Percentiles rank a stretch among this genome's conserved stretches.
phyloP scores from a whole-genome alignment of 2,888 invertebrate species.

The Standfussiana lucernea region DNA sequence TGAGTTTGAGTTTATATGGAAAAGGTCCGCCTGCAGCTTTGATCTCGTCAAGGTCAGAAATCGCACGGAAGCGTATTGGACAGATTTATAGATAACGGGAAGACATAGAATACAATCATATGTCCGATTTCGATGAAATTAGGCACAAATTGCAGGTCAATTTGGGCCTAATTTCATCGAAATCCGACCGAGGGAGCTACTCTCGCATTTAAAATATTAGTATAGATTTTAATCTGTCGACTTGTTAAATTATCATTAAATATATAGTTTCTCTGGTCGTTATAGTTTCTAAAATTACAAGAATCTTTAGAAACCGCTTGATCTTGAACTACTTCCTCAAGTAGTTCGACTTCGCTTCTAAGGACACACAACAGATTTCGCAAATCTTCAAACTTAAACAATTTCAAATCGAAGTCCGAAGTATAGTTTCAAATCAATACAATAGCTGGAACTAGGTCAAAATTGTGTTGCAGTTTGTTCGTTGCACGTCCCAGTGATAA shows the following conservation, averaged over 20 bases:
- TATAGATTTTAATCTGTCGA: not conserved
- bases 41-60: not conserved
- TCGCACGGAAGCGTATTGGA: not conserved
- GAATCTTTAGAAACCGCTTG: not conserved
- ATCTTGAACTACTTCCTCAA: constrained; percentile 11
- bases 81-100: not conserved
- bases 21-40: not conserved
- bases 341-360: constrained; percentile 15
- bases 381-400: constrained; percentile 45
- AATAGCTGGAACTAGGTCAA: constrained; percentile 34
- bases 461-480: constrained; percentile 12
- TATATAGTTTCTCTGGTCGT: not conserved
- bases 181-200: not conserved
- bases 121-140: not conserved
- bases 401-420: constrained; percentile 37
- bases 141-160: not conserved
- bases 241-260: not conserved
- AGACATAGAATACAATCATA: not conserved
- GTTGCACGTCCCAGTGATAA: not conserved
- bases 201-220: not conserved
- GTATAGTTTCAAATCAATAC: constrained; percentile 45
- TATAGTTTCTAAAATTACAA: not conserved
- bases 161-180: not conserved
- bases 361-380: constrained; percentile 37
- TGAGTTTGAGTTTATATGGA: no score